Base-by-base conservation (phyloP, 2,113 vertebrate species). In the Hystrix cristata region DNA sequence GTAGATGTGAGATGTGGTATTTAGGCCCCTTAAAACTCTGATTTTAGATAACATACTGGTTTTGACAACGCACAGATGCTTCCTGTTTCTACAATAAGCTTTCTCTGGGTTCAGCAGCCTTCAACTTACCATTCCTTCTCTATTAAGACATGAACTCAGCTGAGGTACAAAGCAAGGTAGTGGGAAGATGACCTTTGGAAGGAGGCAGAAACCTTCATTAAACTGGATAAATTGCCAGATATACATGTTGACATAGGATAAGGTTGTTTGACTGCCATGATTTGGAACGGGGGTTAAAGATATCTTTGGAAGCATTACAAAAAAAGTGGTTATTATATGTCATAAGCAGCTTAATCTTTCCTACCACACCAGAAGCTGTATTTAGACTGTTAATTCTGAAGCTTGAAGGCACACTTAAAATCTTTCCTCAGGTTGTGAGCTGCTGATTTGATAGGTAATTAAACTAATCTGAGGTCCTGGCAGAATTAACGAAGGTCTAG, bases 111-210 rank as follows among this genome's bases (percentile, higher is more conserved):
- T 92, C 78, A 64, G 59, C 0, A 74, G 43, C 34, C 43, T 95
- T 67, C 43, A 64, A 64, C 13, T 87, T 23, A 34, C 46, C 19
- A 29, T 72, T 65, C 31, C 31, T 89, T 93, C 88, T 78, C 87
- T 84, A 59, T 76, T 76, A 91, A 96, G 71, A 88, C 88, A 86
- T 78, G 11, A 89, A 93, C 31, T 78, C 34, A 27, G n/a, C 0
- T 95, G 53, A 92, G 91, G 87, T 62, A 31, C 60, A 9, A 78
- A 92, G 84, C 38, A 46, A 74, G 59, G 7, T 23, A 53, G 3
- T 38, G 48, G 21, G 46, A 38, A 78, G 62, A 2, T 6, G 27
- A 8, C 11, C 51, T 71, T 76, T 93, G 38, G 29, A 21, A 38
- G 27, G 11, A 43, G 25, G 25, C 34, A 71, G 53, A 9, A 67